A percentile compares a stretch with the other conserved stretches of the same genome.
phyloP scores from a whole-genome alignment of 2,113 vertebrate species.

The Ornithorhynchus anatinus region DNA sequence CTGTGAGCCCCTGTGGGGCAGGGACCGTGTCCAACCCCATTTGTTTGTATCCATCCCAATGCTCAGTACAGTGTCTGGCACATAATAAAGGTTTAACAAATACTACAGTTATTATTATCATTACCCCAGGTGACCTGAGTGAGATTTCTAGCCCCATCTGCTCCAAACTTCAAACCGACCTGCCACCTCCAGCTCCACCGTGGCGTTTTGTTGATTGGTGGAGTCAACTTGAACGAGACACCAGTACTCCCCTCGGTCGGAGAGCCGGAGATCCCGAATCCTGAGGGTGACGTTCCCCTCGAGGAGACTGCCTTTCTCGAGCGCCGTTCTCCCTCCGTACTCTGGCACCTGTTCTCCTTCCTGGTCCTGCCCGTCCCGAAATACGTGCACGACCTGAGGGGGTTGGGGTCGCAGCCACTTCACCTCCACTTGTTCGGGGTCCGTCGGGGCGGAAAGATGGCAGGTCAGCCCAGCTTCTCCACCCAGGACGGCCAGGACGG shows the following conservation, averaged over 20 bases:
- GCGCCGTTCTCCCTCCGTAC: constrained; percentile 37
- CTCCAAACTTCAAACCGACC: constrained; percentile 11
- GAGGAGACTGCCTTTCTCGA: background rate
- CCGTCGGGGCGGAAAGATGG: constrained; percentile 6
- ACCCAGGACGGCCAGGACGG: constrained; percentile 11
- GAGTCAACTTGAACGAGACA: constrained; percentile 34
- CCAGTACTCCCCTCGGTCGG: constrained; percentile 34
- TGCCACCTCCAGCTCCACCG: constrained; percentile 38
- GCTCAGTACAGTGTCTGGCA: no score
- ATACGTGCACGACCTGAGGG: constrained; percentile 12
- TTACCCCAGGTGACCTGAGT: no score
- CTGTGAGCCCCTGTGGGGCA: no score
- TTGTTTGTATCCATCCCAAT: no score
- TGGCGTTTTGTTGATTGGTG: constrained; percentile 12
- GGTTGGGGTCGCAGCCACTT: constrained; percentile 20
- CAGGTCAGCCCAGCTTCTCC: constrained; percentile 39
- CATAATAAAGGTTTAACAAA: no score
- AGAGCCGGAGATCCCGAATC: constrained; percentile 22
- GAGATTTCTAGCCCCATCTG: background rate
- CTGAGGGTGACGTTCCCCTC: constrained; percentile 7
- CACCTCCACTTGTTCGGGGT: background rate
- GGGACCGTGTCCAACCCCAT: no score
- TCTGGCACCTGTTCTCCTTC: constrained; percentile 11
- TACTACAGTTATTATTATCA: no score
- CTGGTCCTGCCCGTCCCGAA: background rate